phyloP scores from a whole-genome alignment of 2,113 vertebrate genomes.

The Todiramphus chloris region DNA sequence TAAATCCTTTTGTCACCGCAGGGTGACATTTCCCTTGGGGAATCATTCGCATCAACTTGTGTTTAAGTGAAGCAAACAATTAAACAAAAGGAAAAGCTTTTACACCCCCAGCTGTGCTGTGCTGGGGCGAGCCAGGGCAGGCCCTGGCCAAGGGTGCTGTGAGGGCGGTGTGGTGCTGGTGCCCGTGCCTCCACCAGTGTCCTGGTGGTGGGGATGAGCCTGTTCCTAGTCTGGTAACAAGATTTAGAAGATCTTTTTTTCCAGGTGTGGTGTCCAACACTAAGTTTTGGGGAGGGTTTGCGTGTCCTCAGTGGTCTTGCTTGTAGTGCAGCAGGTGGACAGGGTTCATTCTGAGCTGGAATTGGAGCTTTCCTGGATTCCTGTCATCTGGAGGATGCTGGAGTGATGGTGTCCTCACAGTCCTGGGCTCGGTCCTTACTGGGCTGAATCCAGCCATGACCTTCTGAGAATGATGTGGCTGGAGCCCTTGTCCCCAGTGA shows the following conservation, averaged over 20 bases:
- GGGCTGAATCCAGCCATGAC: rapidly evolving
- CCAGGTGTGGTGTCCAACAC: rapidly evolving
- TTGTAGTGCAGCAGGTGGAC: background rate
- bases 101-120: background rate
- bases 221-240: background rate
- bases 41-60: background rate
- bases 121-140: background rate
- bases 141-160: background rate
- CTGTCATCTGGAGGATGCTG: background rate
- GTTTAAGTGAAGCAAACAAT: background rate
- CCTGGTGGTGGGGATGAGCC: background rate
- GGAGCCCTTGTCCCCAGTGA: background rate
- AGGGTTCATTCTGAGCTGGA: background rate
- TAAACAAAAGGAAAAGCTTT: background rate
- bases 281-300: background rate
- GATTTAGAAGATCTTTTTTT: background rate
- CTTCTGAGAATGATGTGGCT: rapidly evolving
- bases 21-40: background rate
- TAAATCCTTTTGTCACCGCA: background rate
- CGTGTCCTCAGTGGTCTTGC: rapidly evolving
- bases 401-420: rapidly evolving
- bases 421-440: background rate
- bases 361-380: background rate
- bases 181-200: background rate
- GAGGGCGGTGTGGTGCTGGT: rapidly evolving